A percentile compares a stretch with the other conserved stretches of the same genome.
phyloP scores from a whole-genome alignment of 1,140 invertebrate species.

The Meloidogyne floridensis region DNA sequence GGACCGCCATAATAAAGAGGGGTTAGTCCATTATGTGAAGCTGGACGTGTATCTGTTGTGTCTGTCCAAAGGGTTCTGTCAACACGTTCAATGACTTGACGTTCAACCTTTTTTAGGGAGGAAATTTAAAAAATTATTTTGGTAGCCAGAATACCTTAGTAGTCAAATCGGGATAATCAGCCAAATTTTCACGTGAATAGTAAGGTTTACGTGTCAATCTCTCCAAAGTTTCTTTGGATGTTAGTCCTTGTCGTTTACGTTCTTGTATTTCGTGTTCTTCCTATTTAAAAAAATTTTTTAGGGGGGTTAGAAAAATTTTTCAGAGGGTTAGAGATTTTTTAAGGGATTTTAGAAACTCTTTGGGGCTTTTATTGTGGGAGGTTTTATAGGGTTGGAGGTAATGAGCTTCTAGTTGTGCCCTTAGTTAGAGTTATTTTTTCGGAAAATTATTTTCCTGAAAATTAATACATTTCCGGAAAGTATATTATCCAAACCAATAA shows the following conservation, averaged over 20 bases:
- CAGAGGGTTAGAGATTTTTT: no score
- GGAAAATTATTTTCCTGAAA: no score
- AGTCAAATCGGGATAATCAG: slow-evolving; percentile 43
- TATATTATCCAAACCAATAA: slow-evolving; percentile 38
- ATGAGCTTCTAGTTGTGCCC: no score
- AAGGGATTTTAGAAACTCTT: no score
- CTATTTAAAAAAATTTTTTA: background rate
- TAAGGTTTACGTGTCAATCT: slow-evolving; percentile 60
- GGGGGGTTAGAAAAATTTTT: no score
- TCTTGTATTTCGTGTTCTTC: slow-evolving; percentile 35
- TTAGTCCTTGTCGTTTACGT: slow-evolving; percentile 49
- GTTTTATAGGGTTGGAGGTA: no score
- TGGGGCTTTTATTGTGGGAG: no score
- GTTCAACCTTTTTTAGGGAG: slow-evolving; percentile 40
- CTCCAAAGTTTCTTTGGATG: slow-evolving; percentile 64
- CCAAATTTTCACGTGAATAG: slow-evolving; percentile 60
- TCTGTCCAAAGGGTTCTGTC: slow-evolving; percentile 64
- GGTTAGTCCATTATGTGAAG: slow-evolving; percentile 7
- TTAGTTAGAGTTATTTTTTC: no score
- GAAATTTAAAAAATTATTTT: background rate
- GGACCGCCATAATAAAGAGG: slow-evolving; percentile 29
- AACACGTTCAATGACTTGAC: slow-evolving; percentile 63
- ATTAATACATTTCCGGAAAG: no score
- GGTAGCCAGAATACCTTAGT: slow-evolving; percentile 47
- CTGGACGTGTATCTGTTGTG: slow-evolving; percentile 34